A percentile compares a stretch with the other conserved stretches of the same genome.
phyloP scores from a whole-genome alignment of 2,113 vertebrate species.

The Ictidomys tridecemlineatus region DNA sequence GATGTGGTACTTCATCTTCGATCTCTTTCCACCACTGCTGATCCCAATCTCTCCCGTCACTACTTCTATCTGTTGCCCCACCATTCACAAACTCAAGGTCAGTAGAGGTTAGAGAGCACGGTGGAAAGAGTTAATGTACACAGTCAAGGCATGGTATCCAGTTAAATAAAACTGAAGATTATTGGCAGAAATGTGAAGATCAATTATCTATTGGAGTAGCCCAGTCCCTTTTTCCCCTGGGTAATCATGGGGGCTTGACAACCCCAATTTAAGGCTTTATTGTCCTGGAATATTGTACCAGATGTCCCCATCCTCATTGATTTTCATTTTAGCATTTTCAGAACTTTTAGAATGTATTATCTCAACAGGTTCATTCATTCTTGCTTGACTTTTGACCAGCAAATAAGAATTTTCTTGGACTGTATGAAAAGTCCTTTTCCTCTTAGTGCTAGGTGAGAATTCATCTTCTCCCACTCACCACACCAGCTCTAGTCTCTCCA shows the following conservation, averaged over 20 bases:
- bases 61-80: neutral
- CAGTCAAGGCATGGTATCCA: neutral
- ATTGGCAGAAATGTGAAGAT: neutral
- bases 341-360: neutral
- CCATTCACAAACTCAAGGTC: neutral
- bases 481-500: neutral
- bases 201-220: neutral
- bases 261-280: neutral
- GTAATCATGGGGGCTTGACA: conserved; percentile 73
- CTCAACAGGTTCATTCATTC: neutral
- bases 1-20: neutral
- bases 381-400: neutral
- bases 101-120: neutral
- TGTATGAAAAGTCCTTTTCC: neutral
- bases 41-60: neutral
- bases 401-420: neutral
- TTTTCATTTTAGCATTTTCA: neutral
- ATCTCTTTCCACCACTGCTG: neutral
- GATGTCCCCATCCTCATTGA: neutral
- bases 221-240: conserved; percentile 71
- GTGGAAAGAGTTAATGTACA: neutral
- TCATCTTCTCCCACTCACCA: neutral
- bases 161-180: neutral
- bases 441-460: too few species aligned
- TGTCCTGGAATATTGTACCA: neutral